Evolutionary conservation across 2,113 vertebrate species (phyloP).

Genomic region (Sturnira hondurensis): DNA sequence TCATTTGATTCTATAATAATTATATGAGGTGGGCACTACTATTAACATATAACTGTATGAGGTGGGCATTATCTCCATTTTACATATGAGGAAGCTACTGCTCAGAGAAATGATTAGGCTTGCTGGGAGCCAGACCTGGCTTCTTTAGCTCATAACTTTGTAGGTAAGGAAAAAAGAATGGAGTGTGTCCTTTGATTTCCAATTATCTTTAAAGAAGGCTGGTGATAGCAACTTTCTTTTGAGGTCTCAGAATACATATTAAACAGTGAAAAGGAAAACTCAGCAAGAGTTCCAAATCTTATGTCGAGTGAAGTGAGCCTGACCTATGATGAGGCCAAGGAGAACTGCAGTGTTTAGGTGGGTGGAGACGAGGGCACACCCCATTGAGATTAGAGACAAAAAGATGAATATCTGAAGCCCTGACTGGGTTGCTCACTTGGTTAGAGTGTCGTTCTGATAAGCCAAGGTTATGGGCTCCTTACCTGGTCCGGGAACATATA

Average conservation of each 20-base stretch:
- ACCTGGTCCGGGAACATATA: too few species aligned
- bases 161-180: not conserved
- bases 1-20: not conserved
- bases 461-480: too few species aligned
- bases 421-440: too few species aligned
- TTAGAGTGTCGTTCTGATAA: too few species aligned
- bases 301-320: not conserved
- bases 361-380: not conserved
- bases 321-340: not conserved
- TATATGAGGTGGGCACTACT: not conserved
- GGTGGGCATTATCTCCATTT: not conserved
- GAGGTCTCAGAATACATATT: not conserved
- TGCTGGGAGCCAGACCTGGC: not conserved
- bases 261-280: not conserved
- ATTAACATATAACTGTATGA: not conserved
- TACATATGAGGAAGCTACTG: not conserved
- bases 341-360: not conserved
- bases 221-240: not conserved
- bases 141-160: not conserved
- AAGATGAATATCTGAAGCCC: too few species aligned
- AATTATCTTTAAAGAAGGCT: not conserved
- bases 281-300: not conserved
- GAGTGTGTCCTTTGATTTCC: not conserved
- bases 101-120: not conserved
- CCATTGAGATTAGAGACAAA: not conserved